phyloP scores from a whole-genome alignment of 2,113 vertebrate genomes.

The Paralichthys olivaceus region DNA sequence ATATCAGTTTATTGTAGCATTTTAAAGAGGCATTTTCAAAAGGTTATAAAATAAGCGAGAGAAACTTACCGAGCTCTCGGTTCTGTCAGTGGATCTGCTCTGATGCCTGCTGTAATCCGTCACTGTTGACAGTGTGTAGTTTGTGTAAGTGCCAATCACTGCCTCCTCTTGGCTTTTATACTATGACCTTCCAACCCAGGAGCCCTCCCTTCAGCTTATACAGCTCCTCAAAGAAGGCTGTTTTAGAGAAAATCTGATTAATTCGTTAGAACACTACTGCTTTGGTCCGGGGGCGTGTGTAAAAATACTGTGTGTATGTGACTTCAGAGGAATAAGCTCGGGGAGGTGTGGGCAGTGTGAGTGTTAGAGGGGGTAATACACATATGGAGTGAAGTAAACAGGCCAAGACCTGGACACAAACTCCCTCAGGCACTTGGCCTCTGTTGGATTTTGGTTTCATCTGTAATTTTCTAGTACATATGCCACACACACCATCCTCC shows the following conservation, averaged over 20 bases:
- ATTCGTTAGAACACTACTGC: constrained; percentile 67
- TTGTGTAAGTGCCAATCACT: constrained; percentile 29
- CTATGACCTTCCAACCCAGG: constrained; percentile 44
- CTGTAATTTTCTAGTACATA: too few species aligned
- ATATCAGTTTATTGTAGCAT: neutral
- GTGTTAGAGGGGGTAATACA: neutral
- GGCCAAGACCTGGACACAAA: neutral
- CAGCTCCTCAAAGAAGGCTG: constrained; percentile 25
- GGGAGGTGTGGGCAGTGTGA: neutral
- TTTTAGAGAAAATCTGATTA: constrained; percentile 76
- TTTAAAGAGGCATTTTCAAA: neutral
- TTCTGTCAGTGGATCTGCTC: constrained; percentile 24
- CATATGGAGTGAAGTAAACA: neutral
- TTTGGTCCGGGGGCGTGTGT: constrained; percentile 50
- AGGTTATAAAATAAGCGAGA: neutral
- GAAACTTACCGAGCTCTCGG: constrained; percentile 51
- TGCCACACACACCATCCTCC: neutral
- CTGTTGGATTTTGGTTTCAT: neutral
- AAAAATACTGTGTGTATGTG: constrained; percentile 67
- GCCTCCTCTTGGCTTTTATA: constrained; percentile 71
- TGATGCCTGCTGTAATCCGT: constrained; percentile 54
- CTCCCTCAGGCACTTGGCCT: neutral
- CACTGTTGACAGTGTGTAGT: constrained; percentile 23
- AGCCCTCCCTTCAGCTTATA: constrained; percentile 65
- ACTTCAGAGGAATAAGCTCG: neutral